Percentiles rank a stretch among this genome's conserved stretches.
Evolutionary conservation across 1,140 invertebrate genomes (phyloP).

Genomic region (Drosophila rhopaloa): DNA sequence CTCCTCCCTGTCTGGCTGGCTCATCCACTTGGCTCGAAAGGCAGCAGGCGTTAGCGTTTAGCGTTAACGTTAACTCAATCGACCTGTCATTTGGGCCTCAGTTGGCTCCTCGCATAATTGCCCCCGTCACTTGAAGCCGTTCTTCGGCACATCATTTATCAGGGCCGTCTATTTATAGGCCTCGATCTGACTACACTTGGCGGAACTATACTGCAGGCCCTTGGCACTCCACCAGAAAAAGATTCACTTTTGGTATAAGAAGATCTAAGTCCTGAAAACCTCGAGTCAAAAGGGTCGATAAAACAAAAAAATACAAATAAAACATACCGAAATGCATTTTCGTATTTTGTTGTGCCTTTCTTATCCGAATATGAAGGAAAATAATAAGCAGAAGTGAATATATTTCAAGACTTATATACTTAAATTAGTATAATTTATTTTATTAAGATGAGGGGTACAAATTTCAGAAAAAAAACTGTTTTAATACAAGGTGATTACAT

Average conservation of each 20-base stretch:
- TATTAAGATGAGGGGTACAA: no score
- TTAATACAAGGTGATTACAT: no score
- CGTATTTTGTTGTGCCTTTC: no score
- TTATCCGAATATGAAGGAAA: no score
- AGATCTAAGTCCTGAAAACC: not conserved
- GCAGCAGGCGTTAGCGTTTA: slow-evolving; percentile 71
- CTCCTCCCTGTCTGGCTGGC: slow-evolving; percentile 7
- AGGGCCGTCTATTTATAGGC: slow-evolving; percentile 52
- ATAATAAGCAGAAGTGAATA: no score
- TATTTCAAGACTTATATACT: no score
- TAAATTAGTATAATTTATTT: no score
- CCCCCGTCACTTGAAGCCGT: slow-evolving; percentile 79
- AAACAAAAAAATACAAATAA: no score
- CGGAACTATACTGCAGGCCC: not conserved
- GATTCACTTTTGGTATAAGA: not conserved
- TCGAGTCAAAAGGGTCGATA: no score
- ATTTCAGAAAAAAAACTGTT: no score
- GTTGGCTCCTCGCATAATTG: slow-evolving; percentile 78
- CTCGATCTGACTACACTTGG: slow-evolving; percentile 28
- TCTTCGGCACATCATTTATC: slow-evolving; percentile 84
- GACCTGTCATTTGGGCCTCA: slow-evolving; percentile 83
- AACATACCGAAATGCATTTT: no score
- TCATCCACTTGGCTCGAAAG: slow-evolving; percentile 4
- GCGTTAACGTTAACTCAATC: slow-evolving; percentile 84
- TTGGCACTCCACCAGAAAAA: not conserved